Percentiles rank a stretch among this genome's conserved stretches.
phyloP scores from a whole-genome alignment of 1,140 invertebrate genomes.

The Ips typographus region DNA sequence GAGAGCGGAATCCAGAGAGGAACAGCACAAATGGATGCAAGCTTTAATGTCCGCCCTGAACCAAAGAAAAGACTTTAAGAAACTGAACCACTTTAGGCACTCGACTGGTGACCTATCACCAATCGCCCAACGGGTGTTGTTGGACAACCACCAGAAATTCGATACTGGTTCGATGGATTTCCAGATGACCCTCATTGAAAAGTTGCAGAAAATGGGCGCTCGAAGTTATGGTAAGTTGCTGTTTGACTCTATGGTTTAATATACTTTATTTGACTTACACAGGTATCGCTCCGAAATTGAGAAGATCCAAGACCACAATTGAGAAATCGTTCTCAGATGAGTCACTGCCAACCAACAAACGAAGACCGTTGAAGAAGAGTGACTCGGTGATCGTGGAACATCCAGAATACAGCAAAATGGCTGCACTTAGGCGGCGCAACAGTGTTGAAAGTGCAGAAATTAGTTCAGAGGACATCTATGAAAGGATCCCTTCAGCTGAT shows the following conservation, averaged over 20 bases:
- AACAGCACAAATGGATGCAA: constrained; percentile 54
- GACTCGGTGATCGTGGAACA: constrained; percentile 13
- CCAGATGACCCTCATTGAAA: constrained; percentile 36
- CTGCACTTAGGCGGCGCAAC: not conserved
- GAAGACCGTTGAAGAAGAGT: not conserved
- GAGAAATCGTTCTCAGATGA: constrained; percentile 16
- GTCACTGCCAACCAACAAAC: not conserved
- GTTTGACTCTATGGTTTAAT: not conserved
- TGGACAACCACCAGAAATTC: constrained; percentile 10
- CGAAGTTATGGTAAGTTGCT: constrained; percentile 26
- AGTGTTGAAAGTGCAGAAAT: constrained; percentile 10
- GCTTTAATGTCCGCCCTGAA: constrained; percentile 51
- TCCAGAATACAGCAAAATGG: not conserved
- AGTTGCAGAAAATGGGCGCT: constrained; percentile 42
- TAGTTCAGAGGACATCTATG: constrained; percentile 15
- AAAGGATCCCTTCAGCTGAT: constrained; percentile 23
- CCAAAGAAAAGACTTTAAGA: constrained; percentile 35
- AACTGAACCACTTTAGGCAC: constrained; percentile 49
- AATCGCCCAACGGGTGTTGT: not conserved
- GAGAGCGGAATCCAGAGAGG: constrained; percentile 50
- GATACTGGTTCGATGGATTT: not conserved
- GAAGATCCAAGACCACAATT: constrained; percentile 7
- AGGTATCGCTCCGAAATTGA: constrained; percentile 16
- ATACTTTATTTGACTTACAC: not conserved
- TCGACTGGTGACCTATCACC: constrained; percentile 46